These are phyloP conservation scores for Sialis lutaria DNA, from an alignment of 2,888 invertebrate genomes.

Conservation along the genomic window DNA sequence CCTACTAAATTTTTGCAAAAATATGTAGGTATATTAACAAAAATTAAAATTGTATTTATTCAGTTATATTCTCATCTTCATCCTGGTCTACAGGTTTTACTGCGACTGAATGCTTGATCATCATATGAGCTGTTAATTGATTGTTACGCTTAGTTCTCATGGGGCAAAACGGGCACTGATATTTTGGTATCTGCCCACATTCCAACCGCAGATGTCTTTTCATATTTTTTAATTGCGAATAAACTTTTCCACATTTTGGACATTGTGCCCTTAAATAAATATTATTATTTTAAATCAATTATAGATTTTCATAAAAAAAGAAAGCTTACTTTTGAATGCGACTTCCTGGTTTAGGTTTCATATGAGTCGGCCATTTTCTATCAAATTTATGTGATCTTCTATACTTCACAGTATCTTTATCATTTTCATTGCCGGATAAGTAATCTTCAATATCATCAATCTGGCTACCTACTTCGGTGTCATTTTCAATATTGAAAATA, in stretches of 20 bases:
- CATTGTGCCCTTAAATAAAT: constrained; percentile 2
- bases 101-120: constrained; percentile 7
- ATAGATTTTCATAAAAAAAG: too few species aligned
- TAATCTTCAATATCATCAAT: neutral
- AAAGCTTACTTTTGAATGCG: neutral
- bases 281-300: neutral
- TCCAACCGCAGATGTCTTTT: constrained; percentile 22
- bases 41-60: too few species aligned
- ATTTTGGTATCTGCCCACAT: constrained; percentile 23
- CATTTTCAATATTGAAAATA: neutral
- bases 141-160: constrained; percentile 11
- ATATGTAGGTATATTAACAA: too few species aligned
- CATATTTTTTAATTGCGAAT: constrained; percentile 10
- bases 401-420: neutral
- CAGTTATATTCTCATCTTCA: too few species aligned
- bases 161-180: constrained; percentile 11
- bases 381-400: too few species aligned
- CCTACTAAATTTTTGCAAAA: too few species aligned
- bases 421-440: neutral
- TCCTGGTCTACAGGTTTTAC: constrained; percentile 2
- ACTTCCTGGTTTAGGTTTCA: constrained; percentile 2
- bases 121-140: constrained; percentile 12
- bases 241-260: constrained; percentile 4
- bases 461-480: neutral
- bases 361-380: constrained; percentile 3